Conservation (phyloP, 2,797 vertebrate genomes). For the Poeciliopsis gracilis region DNA sequence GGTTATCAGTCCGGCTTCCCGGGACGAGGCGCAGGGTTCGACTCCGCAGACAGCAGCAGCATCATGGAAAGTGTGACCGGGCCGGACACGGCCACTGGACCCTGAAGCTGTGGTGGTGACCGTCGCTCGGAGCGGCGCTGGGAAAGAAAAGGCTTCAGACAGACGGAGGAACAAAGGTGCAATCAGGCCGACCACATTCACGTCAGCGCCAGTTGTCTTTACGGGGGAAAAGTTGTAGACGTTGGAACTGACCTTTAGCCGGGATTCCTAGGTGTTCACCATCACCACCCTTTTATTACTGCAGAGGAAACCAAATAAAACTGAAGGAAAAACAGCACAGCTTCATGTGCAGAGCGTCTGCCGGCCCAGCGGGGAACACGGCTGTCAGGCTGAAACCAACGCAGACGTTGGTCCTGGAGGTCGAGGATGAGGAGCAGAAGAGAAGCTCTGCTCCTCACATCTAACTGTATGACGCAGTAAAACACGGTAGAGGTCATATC, state of each 20-base stretch:
- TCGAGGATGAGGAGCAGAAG: not conserved
- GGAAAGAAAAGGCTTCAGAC: slow-evolving; percentile 16
- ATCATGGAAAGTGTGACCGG: slow-evolving; percentile 64
- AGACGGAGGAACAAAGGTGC: slow-evolving; percentile 42
- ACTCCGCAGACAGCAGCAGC: not conserved
- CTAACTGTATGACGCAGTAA: not conserved
- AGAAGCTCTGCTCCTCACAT: not conserved
- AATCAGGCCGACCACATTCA: slow-evolving; percentile 43
- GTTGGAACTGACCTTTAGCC: slow-evolving; percentile 21
- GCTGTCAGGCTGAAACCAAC: not conserved
- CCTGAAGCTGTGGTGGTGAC: not conserved
- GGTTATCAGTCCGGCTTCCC: slow-evolving; percentile 4
- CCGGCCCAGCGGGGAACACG: not conserved
- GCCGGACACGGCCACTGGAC: slow-evolving; percentile 44
- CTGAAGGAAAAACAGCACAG: not conserved
- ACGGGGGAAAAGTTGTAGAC: slow-evolving; percentile 30
- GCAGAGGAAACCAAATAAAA: not conserved
- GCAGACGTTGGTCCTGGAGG: not conserved
- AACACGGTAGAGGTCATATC: not conserved
- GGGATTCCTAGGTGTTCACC: not conserved
- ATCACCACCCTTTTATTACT: slow-evolving; percentile 1
- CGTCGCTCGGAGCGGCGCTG: not conserved
- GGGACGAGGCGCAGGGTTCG: not conserved
- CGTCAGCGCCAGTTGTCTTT: slow-evolving; percentile 44
- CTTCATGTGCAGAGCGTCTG: not conserved